Percentiles rank a stretch among this genome's conserved stretches.
Conservation (phyloP, 1,140 invertebrate species). For the Hestina assimilis region DNA sequence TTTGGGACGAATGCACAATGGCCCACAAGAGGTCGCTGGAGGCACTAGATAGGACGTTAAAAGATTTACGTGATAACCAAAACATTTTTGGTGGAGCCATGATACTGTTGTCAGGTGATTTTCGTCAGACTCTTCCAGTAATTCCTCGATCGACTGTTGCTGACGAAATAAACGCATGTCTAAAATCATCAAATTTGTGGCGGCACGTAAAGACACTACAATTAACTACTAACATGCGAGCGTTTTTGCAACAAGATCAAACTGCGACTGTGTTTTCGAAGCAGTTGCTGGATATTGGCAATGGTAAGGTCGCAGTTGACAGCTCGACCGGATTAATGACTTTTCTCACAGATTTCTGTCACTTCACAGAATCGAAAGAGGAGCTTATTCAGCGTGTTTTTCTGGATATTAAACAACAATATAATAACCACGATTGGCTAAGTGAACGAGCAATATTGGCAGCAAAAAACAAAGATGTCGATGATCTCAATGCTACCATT, state of each 20-base stretch:
- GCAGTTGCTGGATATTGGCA: constrained; percentile 37
- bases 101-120: constrained; percentile 33
- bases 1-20: constrained; percentile 3
- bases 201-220: constrained; percentile 54
- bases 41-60: background rate
- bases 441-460: too few relatives aligned
- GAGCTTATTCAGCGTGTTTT: constrained; percentile 37
- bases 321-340: constrained; percentile 37
- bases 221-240: constrained; percentile 68
- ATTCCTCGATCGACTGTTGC: constrained; percentile 60
- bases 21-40: background rate
- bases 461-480: too few relatives aligned
- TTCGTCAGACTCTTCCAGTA: constrained; percentile 43
- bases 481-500: too few relatives aligned
- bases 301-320: constrained; percentile 40
- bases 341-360: constrained; percentile 33
- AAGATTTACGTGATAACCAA: constrained; percentile 41
- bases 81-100: constrained; percentile 36
- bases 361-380: constrained; percentile 33
- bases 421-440: too few relatives aligned
- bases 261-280: constrained; percentile 50
- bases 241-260: constrained; percentile 54
- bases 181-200: constrained; percentile 66
- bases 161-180: too few relatives aligned
- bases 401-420: constrained; percentile 28